A percentile compares a stretch with the other conserved stretches of the same genome.
Conservation (phyloP, 2,113 vertebrate genomes). For the Alethe castanea region DNA sequence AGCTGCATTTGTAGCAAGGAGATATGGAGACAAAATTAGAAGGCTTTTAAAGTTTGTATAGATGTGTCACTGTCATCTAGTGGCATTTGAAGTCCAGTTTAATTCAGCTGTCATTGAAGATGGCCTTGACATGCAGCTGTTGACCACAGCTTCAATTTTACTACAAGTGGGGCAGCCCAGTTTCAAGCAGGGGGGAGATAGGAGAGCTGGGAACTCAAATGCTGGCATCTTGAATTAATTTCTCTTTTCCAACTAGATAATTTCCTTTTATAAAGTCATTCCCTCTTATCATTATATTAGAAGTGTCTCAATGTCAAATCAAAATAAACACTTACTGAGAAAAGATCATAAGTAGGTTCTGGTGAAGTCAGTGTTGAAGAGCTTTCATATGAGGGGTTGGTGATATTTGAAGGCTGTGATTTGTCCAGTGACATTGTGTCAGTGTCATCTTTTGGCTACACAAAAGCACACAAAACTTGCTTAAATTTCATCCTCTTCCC, state of each 20-base stretch:
- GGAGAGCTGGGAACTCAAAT: neutral
- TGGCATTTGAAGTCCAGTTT: neutral
- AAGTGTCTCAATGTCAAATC: neutral
- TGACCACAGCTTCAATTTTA: neutral
- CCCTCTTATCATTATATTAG: neutral
- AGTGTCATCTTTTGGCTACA: constrained; percentile 71
- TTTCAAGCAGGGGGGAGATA: neutral
- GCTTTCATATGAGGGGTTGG: constrained; percentile 75
- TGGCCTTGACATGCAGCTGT: neutral
- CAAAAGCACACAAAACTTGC: neutral
- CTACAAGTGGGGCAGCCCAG: accelerated
- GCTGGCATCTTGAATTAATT: neutral
- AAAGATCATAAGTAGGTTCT: constrained; percentile 53
- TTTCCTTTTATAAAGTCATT: neutral
- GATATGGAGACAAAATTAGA: neutral
- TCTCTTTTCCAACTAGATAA: neutral
- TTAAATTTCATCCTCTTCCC: neutral
- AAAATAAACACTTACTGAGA: constrained; percentile 66
- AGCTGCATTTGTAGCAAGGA: neutral
- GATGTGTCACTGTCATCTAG: neutral
- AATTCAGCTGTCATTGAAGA: neutral
- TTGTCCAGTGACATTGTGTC: constrained; percentile 43
- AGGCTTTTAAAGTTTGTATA: neutral
- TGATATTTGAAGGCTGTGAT: constrained; percentile 62
- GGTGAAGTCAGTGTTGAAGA: neutral